These are phyloP conservation scores for Axea sp. DNA, from an alignment of 2,888 invertebrate species.

Conservation along the genomic window DNA sequence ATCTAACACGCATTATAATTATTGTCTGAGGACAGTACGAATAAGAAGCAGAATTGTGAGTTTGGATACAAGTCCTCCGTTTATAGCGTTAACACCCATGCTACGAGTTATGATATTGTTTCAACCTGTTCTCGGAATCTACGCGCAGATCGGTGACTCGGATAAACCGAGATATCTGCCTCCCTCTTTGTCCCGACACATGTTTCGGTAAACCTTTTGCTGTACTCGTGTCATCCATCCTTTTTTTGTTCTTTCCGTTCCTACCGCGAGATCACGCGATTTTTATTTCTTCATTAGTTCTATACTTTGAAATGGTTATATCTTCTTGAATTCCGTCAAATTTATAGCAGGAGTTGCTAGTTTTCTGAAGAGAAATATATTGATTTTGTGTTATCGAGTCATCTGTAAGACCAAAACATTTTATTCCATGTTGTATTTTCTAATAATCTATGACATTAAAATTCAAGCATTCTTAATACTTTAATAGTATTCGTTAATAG, in stretches of 20 bases:
- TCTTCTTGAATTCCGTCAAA: constrained; percentile 44
- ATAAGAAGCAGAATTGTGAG: constrained; percentile 44
- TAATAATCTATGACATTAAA: constrained; percentile 30
- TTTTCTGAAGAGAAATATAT: constrained; percentile 23
- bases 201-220: constrained; percentile 24
- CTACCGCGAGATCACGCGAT: constrained; percentile 64
- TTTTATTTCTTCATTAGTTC: constrained; percentile 73
- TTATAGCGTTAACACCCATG: constrained; percentile 75
- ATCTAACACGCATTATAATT: constrained; percentile 75
- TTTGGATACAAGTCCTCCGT: constrained; percentile 70
- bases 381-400: constrained; percentile 47
- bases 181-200: constrained; percentile 57
- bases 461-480: background rate
- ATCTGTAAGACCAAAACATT: constrained; percentile 44
- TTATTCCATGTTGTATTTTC: constrained; percentile 11
- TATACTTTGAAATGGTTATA: constrained; percentile 30
- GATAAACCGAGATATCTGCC: constrained; percentile 73
- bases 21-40: constrained; percentile 62
- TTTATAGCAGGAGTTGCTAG: constrained; percentile 31
- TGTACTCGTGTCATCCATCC: constrained; percentile 22
- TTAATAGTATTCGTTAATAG: constrained; percentile 1
- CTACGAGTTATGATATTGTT: constrained; percentile 79
- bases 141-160: constrained; percentile 77
- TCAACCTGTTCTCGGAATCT: constrained; percentile 77
- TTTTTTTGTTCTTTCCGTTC: constrained; percentile 53